Evolutionary conservation across 2,113 vertebrate species (phyloP).

Genomic region (Kobus ellipsiprymnus): DNA sequence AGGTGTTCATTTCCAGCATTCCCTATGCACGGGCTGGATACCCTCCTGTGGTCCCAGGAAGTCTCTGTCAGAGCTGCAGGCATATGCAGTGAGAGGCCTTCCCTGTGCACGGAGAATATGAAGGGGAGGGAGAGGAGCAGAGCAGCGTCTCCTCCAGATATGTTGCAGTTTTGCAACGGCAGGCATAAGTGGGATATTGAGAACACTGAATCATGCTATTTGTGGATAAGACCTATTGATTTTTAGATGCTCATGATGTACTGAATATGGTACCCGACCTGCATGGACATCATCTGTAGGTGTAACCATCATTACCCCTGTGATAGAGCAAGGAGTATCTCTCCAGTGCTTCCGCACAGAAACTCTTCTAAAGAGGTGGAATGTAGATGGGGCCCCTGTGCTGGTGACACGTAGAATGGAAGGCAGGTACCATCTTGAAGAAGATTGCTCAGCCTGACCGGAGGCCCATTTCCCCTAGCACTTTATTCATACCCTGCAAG

Average conservation of each 20-base stretch:
- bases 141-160: not conserved
- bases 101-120: not conserved
- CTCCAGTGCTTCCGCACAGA: not conserved
- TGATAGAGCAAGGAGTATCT: not conserved
- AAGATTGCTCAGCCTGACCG: not conserved
- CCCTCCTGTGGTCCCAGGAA: not conserved
- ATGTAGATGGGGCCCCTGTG: not conserved
- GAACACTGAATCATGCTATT: not conserved
- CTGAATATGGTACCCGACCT: not conserved
- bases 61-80: not conserved
- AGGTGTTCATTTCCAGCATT: not conserved
- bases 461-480: not conserved
- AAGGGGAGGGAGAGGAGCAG: not conserved
- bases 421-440: not conserved
- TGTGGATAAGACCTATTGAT: not conserved
- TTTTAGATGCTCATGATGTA: not conserved
- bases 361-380: not conserved
- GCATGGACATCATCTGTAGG: not conserved
- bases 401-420: not conserved
- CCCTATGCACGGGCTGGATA: not conserved
- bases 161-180: not conserved
- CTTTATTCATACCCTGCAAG: not conserved
- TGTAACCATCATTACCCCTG: not conserved
- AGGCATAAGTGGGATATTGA: not conserved
- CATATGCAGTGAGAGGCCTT: not conserved